Evolutionary conservation across 2,113 vertebrate genomes (phyloP), one percentile per base, ranked within the genome.

Genomic region (Phaethornis superciliosus): DNA sequence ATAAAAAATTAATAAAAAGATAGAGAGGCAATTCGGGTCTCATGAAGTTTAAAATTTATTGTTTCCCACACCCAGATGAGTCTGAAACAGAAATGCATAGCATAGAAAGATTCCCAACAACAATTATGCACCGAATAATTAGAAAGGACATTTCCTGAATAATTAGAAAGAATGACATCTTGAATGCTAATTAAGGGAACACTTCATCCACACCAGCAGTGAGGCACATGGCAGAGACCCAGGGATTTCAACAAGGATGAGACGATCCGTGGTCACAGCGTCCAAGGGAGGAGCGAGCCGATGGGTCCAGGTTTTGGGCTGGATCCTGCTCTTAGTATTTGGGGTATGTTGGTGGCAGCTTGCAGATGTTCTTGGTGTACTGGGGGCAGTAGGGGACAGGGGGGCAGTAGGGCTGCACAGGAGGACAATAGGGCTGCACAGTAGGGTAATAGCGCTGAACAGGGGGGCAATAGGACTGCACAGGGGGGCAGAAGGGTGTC

Each of bases 1-100:
- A 13, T 7, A 40, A 55, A 71, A 32, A 33, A 1, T 26, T 7
- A 69, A 44, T 17, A 49, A 93, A 78, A 12, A 55, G 71, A 69
- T 60, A 22, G 30, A 76, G 82, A 21, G 27, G 47, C 68, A 74
- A 85, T 6, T 2, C 4, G 2, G 33, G 20, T 92, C 65, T 94
- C 83, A 59, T 90, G 83, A 89, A 77, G 7, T 18, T 11, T 2
- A 78, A 92, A 42, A 72, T 95, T 96, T 96, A 95, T 95, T 96
- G 4, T 52, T 94, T 84, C 89, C 93, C 86, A 84, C 91, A 81
- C 77, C 77, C 69, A 21, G 47, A 63, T 16, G 47, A 95, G 33
- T 26, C 81, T 28, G 55, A 86, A 86, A 18, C 60, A 92, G 49
- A 74, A 90, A 6, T 1, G 2, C 33, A 26, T 4, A 11, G 11